phyloP scores from a whole-genome alignment of 2,113 vertebrate species.

The Ceratotherium simum region DNA sequence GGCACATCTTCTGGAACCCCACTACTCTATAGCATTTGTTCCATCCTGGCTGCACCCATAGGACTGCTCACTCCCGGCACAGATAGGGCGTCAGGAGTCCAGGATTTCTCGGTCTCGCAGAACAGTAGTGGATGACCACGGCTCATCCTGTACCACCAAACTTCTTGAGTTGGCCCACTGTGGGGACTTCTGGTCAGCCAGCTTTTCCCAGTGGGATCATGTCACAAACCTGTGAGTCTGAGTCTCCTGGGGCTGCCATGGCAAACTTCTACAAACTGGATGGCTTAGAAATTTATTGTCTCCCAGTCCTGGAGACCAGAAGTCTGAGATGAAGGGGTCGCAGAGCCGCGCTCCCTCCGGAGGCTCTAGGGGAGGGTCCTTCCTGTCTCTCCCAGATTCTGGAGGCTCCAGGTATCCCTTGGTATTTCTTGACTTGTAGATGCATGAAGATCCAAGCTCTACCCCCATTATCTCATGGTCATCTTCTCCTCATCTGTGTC shows the following conservation, averaged over 20 bases:
- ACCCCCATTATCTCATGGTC: not conserved
- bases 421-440: not conserved
- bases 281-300: too few species aligned
- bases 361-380: too few species aligned
- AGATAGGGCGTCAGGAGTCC: not conserved
- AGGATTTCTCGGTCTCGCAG: not conserved
- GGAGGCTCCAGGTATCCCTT: not conserved
- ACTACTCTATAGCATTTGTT: not conserved
- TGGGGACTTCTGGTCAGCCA: not conserved
- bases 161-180: not conserved
- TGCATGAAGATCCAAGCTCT: too few species aligned
- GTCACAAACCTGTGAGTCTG: not conserved
- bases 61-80: not conserved
- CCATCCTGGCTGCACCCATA: accelerated
- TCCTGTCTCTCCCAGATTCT: not conserved
- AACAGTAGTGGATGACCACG: accelerated
- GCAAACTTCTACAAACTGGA: too few species aligned
- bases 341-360: too few species aligned
- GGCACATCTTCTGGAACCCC: not conserved
- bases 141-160: accelerated
- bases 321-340: not conserved
- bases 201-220: not conserved
- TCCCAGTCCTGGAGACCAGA: not conserved
- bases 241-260: not conserved
- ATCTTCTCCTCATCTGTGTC: not conserved